Base-by-base conservation (phyloP, 2,113 vertebrate genomes). In the Oplegnathus fasciatus region DNA sequence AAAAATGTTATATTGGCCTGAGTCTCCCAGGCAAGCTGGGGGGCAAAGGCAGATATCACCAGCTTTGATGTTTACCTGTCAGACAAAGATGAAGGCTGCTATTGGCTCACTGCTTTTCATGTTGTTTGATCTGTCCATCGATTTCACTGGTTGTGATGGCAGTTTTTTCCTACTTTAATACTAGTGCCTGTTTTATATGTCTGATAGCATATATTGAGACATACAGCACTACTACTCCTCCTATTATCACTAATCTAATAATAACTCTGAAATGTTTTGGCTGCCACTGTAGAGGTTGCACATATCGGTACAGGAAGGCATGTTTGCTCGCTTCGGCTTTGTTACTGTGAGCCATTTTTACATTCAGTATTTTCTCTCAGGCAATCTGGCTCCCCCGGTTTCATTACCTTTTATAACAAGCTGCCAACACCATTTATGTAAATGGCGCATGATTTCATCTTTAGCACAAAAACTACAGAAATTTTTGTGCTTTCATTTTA, bases 331-430 rank as follows among this genome's bases (percentile, higher is more conserved):
- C 42, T 8, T 18, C 10, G 11, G 73, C 79, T 83, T 80, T 80
- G 46, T 69, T 17, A 32, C 37, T 17, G 60, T 60, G 48, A 68
- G 50, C 10, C 20, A 0, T 24, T 80, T 74, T 60, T 34, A 44
- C 20, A 54, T 67, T n/a, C 37, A 34, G 2, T 46, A 7, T 57
- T 82, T 80, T 82, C 70, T 91, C 46, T 58, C 54, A 62, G 78
- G 71, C 78, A 75, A 57, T 79, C 66, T 61, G 67, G 50, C 58
- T 70, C 28, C 17, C 17, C 20, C 52, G 54, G 50, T 80, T 86
- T 78, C 77, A 88, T 84, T 81, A 86, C 80, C 58, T 87, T 70
- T 91, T 60, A 78, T 76, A 89, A 86, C 73, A 55, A 88, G 74
- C 77, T 76, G 80, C 66, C 69, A 70, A 80, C 40, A 6, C 66